Evolutionary conservation across 2,113 vertebrate species (phyloP).

Genomic region (Columba livia): DNA sequence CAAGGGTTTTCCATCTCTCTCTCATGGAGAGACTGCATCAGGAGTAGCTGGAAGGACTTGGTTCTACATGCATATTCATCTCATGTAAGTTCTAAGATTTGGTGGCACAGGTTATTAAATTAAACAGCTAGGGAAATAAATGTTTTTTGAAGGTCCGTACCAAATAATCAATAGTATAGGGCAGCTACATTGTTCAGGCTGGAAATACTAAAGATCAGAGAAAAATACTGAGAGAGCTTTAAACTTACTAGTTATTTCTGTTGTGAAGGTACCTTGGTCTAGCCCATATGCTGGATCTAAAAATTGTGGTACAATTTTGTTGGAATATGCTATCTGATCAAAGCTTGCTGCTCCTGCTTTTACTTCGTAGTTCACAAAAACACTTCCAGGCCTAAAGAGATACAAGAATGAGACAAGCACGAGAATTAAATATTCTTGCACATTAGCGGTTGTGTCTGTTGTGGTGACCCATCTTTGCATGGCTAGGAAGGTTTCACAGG

Average conservation of each 20-base stretch:
- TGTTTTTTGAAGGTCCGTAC: neutral
- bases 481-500: neutral
- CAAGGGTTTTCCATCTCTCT: neutral
- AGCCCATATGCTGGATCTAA: constrained; percentile 34
- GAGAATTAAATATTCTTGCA: neutral
- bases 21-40: neutral
- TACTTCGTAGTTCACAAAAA: constrained; percentile 60
- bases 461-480: neutral
- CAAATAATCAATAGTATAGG: neutral
- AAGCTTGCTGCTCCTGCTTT: neutral
- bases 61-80: neutral
- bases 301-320: neutral
- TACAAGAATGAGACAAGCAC: neutral
- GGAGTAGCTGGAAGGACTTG: neutral
- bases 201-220: neutral
- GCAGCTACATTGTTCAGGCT: neutral
- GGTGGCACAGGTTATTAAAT: neutral
- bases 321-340: constrained; percentile 24
- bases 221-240: neutral
- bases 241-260: constrained; percentile 35
- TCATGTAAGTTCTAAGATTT: neutral
- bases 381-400: constrained; percentile 71
- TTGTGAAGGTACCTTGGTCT: constrained; percentile 17
- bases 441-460: neutral
- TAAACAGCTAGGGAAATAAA: neutral